Evolutionary conservation across 2,797 vertebrate genomes (phyloP).

Genomic region (Semotilus atromaculatus): DNA sequence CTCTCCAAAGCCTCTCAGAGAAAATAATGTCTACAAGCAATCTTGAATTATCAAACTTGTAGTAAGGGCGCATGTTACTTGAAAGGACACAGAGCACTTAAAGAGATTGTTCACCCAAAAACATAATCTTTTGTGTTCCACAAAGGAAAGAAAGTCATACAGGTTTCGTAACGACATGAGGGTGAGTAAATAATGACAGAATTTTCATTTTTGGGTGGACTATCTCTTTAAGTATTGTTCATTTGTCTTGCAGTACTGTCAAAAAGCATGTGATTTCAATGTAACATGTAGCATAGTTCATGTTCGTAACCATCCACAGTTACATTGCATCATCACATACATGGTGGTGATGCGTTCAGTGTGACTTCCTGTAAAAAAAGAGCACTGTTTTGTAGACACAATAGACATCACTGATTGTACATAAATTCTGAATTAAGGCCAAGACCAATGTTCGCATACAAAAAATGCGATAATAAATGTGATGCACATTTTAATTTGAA

Average conservation of each 20-base stretch:
- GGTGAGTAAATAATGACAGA: not conserved
- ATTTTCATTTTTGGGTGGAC: not conserved
- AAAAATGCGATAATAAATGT: not conserved
- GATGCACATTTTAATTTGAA: not conserved
- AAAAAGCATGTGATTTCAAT: not conserved
- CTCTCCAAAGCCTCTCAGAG: slow-evolving; percentile 65
- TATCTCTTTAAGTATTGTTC: not conserved
- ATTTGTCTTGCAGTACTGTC: not conserved
- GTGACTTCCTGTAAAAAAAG: slow-evolving; percentile 13
- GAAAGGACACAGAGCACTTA: not conserved
- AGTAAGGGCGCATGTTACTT: not conserved
- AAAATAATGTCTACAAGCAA: slow-evolving; percentile 45
- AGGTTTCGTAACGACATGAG: not conserved
- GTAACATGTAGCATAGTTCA: not conserved
- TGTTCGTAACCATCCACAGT: not conserved
- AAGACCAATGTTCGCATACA: not conserved
- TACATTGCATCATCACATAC: not conserved
- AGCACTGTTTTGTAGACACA: not conserved
- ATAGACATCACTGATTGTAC: not conserved
- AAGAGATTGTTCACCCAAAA: not conserved
- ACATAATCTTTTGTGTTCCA: not conserved
- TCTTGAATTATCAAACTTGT: slow-evolving; percentile 52
- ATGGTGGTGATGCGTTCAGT: no score
- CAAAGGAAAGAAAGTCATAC: not conserved
- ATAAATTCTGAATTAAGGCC: slow-evolving; percentile 4